phyloP scores from a whole-genome alignment of 1,140 invertebrate species.

The Philaenus spumarius region DNA sequence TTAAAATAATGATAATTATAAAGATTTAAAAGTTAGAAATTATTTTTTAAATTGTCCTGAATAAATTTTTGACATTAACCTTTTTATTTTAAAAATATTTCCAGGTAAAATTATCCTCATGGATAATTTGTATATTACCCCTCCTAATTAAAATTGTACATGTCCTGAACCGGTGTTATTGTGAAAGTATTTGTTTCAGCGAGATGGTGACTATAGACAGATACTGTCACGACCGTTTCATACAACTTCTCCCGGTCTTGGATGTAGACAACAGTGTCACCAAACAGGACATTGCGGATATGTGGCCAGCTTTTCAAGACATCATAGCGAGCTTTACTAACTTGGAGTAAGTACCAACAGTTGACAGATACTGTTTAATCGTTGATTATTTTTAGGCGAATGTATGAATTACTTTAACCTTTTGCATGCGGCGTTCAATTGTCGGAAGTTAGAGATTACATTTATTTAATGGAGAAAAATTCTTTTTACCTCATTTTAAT shows the following conservation, averaged over 20 bases:
- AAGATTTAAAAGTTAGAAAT: neutral
- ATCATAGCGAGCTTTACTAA: constrained; percentile 44
- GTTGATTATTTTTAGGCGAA: too few relatives aligned
- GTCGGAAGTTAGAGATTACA: too few relatives aligned
- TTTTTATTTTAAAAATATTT: too few relatives aligned
- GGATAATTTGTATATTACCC: constrained; percentile 4
- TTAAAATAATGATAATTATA: too few relatives aligned
- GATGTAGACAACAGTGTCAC: constrained; percentile 51
- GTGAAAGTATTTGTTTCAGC: constrained; percentile 33
- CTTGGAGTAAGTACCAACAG: constrained; percentile 19
- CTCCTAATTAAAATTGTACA: too few relatives aligned
- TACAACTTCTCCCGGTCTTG: constrained; percentile 51
- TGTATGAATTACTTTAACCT: too few relatives aligned
- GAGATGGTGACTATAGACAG: constrained; percentile 57
- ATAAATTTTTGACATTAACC: neutral
- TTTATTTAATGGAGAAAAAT: too few relatives aligned
- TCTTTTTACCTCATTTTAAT: too few relatives aligned
- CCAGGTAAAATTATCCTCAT: neutral
- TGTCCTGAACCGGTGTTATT: neutral
- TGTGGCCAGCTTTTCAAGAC: constrained; percentile 52
- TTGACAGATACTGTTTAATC: too few relatives aligned
- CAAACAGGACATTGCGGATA: constrained; percentile 47
- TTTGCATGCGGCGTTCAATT: too few relatives aligned
- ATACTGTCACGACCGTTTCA: constrained; percentile 48
- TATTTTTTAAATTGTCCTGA: neutral